Conservation (phyloP, 2,113 vertebrate species). For the Gallinago paraguaiae region DNA sequence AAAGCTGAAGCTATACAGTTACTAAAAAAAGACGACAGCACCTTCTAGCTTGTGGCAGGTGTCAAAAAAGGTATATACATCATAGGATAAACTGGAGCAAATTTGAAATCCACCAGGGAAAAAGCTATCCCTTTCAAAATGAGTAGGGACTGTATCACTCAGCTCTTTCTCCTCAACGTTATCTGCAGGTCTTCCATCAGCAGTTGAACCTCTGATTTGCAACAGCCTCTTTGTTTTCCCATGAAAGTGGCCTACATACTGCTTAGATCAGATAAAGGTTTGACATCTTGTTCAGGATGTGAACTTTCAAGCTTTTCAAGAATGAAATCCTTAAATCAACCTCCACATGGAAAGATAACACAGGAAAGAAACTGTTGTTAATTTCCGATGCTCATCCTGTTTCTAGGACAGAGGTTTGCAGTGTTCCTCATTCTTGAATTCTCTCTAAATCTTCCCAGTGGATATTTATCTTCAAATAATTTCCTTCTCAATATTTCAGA, state of each 20-base stretch:
- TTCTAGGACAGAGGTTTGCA: background rate
- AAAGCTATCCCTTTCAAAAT: background rate
- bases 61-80: background rate
- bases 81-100: fast-evolving
- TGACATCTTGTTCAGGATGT: background rate
- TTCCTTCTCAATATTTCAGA: background rate
- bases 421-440: background rate
- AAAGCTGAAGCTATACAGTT: background rate
- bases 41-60: background rate
- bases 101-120: background rate
- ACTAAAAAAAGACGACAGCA: background rate
- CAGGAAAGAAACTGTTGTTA: background rate
- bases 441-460: background rate
- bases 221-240: background rate
- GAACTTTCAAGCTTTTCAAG: background rate
- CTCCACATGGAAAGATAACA: background rate
- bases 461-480: background rate
- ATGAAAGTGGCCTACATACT: background rate
- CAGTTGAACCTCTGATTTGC: background rate
- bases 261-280: background rate
- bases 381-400: background rate
- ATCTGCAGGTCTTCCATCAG: background rate
- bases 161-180: background rate
- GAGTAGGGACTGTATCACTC: background rate
- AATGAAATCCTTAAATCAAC: background rate